These are phyloP conservation scores for Parotia lawesii DNA, from an alignment of 2,113 vertebrate species.

Conservation along the genomic window DNA sequence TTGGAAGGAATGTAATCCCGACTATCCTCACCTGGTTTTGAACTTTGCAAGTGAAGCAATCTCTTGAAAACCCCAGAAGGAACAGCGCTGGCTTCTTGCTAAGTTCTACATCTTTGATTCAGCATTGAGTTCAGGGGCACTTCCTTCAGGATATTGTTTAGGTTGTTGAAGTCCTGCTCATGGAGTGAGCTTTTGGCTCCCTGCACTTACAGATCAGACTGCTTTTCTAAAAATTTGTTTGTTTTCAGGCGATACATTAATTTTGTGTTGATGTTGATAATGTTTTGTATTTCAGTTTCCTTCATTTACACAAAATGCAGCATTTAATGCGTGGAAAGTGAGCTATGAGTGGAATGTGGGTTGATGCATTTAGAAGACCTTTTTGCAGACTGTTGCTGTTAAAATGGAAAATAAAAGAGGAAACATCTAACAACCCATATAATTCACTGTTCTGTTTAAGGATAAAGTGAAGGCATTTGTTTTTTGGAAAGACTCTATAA, in stretches of 20 bases:
- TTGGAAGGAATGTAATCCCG: not conserved
- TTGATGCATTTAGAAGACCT: not conserved
- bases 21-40: not conserved
- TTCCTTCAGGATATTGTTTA: not conserved
- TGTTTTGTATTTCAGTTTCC: not conserved
- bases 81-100: not conserved
- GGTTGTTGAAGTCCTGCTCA: not conserved
- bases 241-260: not conserved
- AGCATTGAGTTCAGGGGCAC: not conserved
- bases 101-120: not conserved
- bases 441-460: not conserved
- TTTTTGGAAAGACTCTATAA: not conserved
- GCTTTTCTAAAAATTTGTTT: not conserved
- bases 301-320: not conserved
- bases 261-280: not conserved
- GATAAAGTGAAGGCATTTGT: not conserved
- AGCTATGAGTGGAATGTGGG: not conserved
- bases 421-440: not conserved
- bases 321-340: not conserved
- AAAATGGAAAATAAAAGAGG: not conserved
- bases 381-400: not conserved
- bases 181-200: not conserved
- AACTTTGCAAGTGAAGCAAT: not conserved
- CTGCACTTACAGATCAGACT: not conserved
- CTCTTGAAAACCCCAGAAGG: not conserved